Evolutionary conservation across 2,888 invertebrate species (phyloP), one percentile per base, ranked within the genome.

Genomic region (Drosophila falleni): DNA sequence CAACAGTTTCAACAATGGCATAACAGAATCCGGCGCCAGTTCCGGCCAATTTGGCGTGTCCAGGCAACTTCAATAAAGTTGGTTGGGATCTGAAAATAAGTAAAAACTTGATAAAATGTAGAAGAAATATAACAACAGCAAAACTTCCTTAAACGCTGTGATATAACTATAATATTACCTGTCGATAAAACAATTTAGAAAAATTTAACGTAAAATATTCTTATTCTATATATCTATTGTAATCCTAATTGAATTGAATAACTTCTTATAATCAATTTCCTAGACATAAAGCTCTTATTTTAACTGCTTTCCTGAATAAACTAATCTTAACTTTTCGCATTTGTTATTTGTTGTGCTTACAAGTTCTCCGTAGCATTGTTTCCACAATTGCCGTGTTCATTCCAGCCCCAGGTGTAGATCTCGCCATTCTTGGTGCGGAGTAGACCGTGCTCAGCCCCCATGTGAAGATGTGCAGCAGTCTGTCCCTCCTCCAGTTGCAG

Each of bases 361-460:
- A 92, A 39, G 83, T 93, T 93, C 26, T 91, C 91, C 0, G 89
- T 89, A 0, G 84, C 75, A 59, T 95, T 95, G 78, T 95, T 95
- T 59, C 97, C 97, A 86, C 97, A 97, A 91, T 96, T 97, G 41
- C 96, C 96, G 93, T 97, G 97, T 89, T 97, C 97, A 92, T 97
- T 97, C 97, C 97, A 97, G 0, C 97, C 97, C 97, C 97, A 97
- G 19, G 96, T 94, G 89, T 95, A 95, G 6, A 97, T 90, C 53
- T 94, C 93, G 35, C 95, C 95, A 64, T 95, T 94, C 6, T 93
- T 94, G 81, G 94, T 94, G 73, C 96, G 92, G 71, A 96, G 95
- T 75, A 97, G 90, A 47, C 95, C 96, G 89, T 97, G 97, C 87
- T 97, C 97, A 0, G 97, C 96, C 2, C 97, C 97, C 78, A 96